Evolutionary conservation across 2,888 invertebrate genomes (phyloP).

Genomic region (Ormyrus thymus): DNA sequence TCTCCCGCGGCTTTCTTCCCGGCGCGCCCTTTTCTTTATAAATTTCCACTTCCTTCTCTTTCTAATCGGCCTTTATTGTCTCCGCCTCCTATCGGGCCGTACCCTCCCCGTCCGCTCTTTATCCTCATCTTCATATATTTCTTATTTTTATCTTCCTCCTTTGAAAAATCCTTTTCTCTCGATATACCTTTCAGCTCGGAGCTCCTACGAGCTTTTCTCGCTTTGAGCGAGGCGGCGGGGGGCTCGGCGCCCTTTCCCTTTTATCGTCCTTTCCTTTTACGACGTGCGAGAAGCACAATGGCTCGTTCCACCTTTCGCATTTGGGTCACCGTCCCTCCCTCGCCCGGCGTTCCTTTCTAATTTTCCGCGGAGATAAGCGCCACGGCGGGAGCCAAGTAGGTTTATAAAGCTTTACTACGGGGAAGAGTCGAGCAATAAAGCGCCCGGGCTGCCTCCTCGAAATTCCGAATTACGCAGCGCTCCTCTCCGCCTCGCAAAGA

Average conservation of each 20-base stretch:
- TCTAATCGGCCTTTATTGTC: conserved; percentile 23
- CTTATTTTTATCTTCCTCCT: conserved; percentile 43
- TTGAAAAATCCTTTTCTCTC: conserved; percentile 22
- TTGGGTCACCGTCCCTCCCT: conserved; percentile 48
- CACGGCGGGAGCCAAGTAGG: conserved; percentile 57
- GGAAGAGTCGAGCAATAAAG: conserved; percentile 11
- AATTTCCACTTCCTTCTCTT: conserved; percentile 49
- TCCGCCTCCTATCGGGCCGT: not conserved
- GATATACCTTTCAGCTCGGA: too few relatives aligned
- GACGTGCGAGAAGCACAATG: conserved; percentile 56
- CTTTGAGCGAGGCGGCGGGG: not conserved
- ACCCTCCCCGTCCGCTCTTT: conserved; percentile 4
- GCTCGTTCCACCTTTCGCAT: conserved; percentile 54
- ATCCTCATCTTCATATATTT: conserved; percentile 36
- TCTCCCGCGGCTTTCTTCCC: conserved; percentile 44
- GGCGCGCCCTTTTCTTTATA: conserved; percentile 44
- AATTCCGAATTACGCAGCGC: conserved; percentile 30
- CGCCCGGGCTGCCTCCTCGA: conserved; percentile 20
- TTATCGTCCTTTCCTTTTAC: conserved; percentile 56
- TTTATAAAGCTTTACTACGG: conserved; percentile 37
- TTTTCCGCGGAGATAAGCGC: conserved; percentile 58
- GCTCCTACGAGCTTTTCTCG: too few relatives aligned
- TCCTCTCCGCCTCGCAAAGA: conserved; percentile 9
- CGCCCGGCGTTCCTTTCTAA: conserved; percentile 52
- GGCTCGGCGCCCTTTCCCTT: conserved; percentile 46